phyloP scores from a whole-genome alignment of 2,113 vertebrate genomes.

The Oncorhynchus tshawytscha region DNA sequence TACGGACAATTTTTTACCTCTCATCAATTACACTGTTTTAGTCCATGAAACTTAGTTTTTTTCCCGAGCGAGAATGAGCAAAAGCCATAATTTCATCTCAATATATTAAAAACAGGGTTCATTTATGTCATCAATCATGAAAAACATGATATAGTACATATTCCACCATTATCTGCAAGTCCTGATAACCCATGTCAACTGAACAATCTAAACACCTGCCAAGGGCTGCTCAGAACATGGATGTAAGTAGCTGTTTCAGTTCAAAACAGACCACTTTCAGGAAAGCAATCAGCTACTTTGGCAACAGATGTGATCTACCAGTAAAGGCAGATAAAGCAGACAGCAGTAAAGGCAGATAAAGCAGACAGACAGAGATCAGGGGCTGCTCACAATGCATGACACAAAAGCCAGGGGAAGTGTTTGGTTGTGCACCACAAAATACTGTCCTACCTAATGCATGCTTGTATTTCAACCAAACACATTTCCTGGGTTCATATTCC shows the following conservation, averaged over 20 bases:
- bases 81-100: no score
- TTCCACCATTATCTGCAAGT: no score
- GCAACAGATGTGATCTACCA: conserved; percentile 50
- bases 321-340: conserved; percentile 5
- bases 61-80: no score
- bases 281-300: conserved; percentile 38
- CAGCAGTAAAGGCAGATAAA: conserved; percentile 3
- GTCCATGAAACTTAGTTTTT: no score
- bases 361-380: conserved; percentile 12
- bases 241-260: conserved; percentile 1
- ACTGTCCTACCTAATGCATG: not conserved
- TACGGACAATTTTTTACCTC: no score
- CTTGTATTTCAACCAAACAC: not conserved
- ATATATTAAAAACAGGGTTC: no score
- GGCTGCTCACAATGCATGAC: conserved; percentile 13
- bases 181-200: no score
- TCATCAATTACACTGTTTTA: no score
- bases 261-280: no score
- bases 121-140: no score
- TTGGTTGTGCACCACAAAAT: not conserved
- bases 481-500: not conserved
- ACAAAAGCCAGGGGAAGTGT: not conserved
- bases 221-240: not conserved
- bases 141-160: no score
- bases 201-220: no score